Evolutionary conservation across 2,888 invertebrate genomes (phyloP), one percentile per base, ranked within the genome.

Genomic region (Perizoma affinitatum): DNA sequence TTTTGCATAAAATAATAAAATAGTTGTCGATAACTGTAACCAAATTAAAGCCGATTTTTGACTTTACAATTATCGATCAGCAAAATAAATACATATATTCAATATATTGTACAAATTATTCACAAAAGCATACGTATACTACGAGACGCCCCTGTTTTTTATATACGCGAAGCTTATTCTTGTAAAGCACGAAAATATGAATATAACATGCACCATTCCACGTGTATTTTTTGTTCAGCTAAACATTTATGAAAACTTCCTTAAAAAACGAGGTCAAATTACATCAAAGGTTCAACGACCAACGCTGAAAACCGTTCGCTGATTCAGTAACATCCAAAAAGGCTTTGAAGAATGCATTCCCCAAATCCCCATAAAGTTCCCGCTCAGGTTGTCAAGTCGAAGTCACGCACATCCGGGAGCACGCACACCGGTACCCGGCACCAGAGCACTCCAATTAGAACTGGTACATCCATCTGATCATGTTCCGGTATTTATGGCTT

Each of bases 341-440:
- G 54, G 53, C 48, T 55, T 51, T 56, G 65, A 66, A 59, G 64
- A 64, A 67, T 69, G 72, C 72, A 73, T 68, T 62, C 68, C 57
- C 61, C 62, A 66, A 66, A 70, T 70, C 60, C 66, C 65, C 58
- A 58, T 64, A 72, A 66, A 65, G 69, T 69, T 76, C 71, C 73
- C 58, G 63, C 47, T 68, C 22, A 1, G 69, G 68, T 66, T 73
- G 77, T 80, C 77, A 75, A 71, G 72, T 72, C 66, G 42, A 36
- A 66, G 73, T 74, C 76, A 79, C 78, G 82, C 80, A 78, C 60
- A 68, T 63, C 68, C 62, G 69, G 63, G 61, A 48, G 72, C 83
- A 81, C 83, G 80, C 70, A 68, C 72, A 80, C 80, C 56, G 82
- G 79, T 6, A 62, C 69, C 73, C 67, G 80, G 65, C 67, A 78